Conservation (phyloP, 2,797 vertebrate genomes). For the Simalia tracyae region DNA sequence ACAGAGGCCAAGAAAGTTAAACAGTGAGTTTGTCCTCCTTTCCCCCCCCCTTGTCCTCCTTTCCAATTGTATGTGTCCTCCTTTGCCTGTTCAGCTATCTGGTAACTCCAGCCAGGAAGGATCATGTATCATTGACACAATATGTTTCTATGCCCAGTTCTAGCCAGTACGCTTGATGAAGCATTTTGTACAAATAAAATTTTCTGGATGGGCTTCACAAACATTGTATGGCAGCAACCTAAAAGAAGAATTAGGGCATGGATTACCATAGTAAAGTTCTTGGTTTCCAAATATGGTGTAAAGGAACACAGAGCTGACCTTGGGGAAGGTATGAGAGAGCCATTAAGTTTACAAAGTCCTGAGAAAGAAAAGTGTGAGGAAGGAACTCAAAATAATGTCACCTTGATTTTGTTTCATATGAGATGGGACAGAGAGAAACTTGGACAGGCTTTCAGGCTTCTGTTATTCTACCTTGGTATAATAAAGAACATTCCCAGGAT, state of each 20-base stretch:
- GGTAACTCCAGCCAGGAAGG: too few species aligned
- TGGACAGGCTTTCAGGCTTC: background rate
- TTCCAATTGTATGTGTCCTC: too few species aligned
- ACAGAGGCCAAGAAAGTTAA: too few species aligned
- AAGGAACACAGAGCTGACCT: too few species aligned
- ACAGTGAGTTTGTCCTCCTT: too few species aligned
- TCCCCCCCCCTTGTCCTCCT: too few species aligned
- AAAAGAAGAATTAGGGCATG: background rate
- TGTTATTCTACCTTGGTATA: background rate
- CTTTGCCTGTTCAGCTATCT: too few species aligned
- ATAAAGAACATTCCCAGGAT: background rate
- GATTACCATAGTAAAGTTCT: background rate
- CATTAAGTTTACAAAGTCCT: background rate
- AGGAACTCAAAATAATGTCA: background rate
- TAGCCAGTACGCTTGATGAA: too few species aligned
- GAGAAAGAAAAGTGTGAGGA: background rate
- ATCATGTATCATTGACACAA: too few species aligned
- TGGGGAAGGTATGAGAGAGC: background rate
- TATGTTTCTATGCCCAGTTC: too few species aligned
- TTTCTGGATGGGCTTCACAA: background rate
- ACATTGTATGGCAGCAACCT: background rate
- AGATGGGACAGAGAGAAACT: background rate
- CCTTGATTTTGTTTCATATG: background rate
- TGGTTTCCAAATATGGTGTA: too few species aligned
- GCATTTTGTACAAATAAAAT: background rate